Conservation (phyloP, 2,888 invertebrate genomes). For the Pseudanteris insignis region DNA sequence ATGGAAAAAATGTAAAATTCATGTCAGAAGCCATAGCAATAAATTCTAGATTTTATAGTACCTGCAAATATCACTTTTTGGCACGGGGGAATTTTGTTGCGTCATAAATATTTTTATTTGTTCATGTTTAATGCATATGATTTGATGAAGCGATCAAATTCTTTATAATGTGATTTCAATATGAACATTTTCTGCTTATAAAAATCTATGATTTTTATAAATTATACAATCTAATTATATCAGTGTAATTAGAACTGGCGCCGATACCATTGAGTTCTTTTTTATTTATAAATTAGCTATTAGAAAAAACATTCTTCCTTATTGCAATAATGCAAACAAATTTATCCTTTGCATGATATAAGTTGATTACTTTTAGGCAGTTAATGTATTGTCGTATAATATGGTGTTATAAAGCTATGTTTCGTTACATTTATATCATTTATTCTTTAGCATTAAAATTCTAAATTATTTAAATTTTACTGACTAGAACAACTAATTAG, state of each 20-base stretch:
- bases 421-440: conserved; percentile 4
- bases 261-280: conserved; percentile 7
- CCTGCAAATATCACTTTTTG: conserved; percentile 41
- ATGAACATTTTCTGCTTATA: conserved; percentile 19
- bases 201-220: conserved; percentile 23
- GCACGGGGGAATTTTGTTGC: conserved; percentile 34
- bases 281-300: conserved; percentile 7
- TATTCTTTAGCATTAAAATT: too few relatives aligned
- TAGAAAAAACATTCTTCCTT: conserved; percentile 15
- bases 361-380: conserved; percentile 29
- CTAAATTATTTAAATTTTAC: too few relatives aligned
- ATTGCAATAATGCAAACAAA: conserved; percentile 25
- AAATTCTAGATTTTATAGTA: conserved; percentile 29
- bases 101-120: conserved; percentile 8
- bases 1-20: conserved; percentile 13
- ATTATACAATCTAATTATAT: conserved; percentile 15
- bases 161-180: conserved; percentile 23
- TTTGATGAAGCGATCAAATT: conserved; percentile 18
- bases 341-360: conserved; percentile 36
- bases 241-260: conserved; percentile 7
- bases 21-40: conserved; percentile 25
- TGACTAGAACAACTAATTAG: too few relatives aligned
- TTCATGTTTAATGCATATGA: conserved; percentile 16
- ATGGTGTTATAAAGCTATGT: conserved; percentile 26
- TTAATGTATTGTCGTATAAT: conserved; percentile 33